These are phyloP conservation scores for Eupsilia transversa DNA, from an alignment of 2,888 invertebrate genomes.

Conservation along the genomic window DNA sequence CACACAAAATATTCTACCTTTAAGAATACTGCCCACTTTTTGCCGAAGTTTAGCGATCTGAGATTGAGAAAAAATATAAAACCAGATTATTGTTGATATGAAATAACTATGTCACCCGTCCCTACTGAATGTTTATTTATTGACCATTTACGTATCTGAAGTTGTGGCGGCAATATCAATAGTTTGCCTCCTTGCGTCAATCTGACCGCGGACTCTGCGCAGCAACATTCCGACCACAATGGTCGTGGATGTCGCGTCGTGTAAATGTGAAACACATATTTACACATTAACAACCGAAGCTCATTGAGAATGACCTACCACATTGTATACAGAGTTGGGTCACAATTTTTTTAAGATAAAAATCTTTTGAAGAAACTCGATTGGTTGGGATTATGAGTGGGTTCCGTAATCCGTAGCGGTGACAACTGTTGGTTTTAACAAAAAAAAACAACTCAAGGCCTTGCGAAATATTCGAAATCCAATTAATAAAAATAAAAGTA, in stretches of 20 bases:
- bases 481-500: neutral
- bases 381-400: slow-evolving; percentile 30
- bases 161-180: slow-evolving; percentile 36
- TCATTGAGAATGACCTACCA: slow-evolving; percentile 84
- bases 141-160: neutral
- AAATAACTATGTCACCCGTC: neutral
- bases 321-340: slow-evolving; percentile 79
- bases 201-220: slow-evolving; percentile 20
- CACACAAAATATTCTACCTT: neutral
- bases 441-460: neutral
- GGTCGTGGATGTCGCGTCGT: slow-evolving; percentile 67
- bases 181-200: slow-evolving; percentile 6
- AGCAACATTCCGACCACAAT: slow-evolving; percentile 62
- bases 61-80: neutral
- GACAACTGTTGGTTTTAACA: neutral
- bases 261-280: slow-evolving; percentile 83
- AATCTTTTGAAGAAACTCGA: slow-evolving; percentile 44
- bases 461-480: neutral
- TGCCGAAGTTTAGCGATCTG: neutral
- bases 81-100: neutral
- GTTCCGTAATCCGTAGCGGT: slow-evolving; percentile 59
- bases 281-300: slow-evolving; percentile 80
- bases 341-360: slow-evolving; percentile 71
- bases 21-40: neutral
- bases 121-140: neutral